These are phyloP conservation scores for Drosophila pseudotakahashii DNA, from an alignment of 2,888 invertebrate species.

Conservation along the genomic window DNA sequence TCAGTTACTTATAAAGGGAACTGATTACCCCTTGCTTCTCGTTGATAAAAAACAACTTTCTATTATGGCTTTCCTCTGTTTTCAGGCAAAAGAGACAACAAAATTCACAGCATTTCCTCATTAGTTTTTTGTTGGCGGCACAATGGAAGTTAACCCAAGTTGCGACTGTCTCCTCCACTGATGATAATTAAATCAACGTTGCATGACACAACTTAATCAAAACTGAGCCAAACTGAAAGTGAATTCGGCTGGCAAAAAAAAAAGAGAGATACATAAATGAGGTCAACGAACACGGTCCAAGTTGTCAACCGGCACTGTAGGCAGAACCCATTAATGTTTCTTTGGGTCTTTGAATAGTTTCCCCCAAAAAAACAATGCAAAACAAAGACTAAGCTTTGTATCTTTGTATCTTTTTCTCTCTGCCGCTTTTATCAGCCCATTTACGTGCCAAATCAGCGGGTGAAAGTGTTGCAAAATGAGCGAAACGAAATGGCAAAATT, in stretches of 20 bases:
- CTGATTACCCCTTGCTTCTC: conserved; percentile 20
- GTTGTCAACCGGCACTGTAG: conserved; percentile 67
- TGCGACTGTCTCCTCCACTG: conserved; percentile 28
- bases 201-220: conserved; percentile 80
- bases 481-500: conserved; percentile 37
- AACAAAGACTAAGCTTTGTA: conserved; percentile 28
- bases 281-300: conserved; percentile 70
- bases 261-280: conserved; percentile 43
- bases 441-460: conserved; percentile 76
- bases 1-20: not conserved
- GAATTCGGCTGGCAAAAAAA: conserved; percentile 60
- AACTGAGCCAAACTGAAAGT: conserved; percentile 70
- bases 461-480: conserved; percentile 73
- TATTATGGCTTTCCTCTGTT: conserved; percentile 51
- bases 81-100: conserved; percentile 22
- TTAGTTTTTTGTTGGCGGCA: conserved; percentile 57
- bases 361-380: conserved; percentile 54
- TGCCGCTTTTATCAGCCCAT: conserved; percentile 64
- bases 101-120: conserved; percentile 66
- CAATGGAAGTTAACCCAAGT: conserved; percentile 52
- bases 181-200: conserved; percentile 76
- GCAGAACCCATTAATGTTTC: conserved; percentile 57
- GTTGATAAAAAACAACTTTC: conserved; percentile 53
- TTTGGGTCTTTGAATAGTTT: conserved; percentile 53
- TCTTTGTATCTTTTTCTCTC: conserved; percentile 36